Percentiles rank a stretch among this genome's conserved stretches.
Evolutionary conservation across 2,888 invertebrate genomes (phyloP).

Genomic region (Sphaerophoria taeniata): DNA sequence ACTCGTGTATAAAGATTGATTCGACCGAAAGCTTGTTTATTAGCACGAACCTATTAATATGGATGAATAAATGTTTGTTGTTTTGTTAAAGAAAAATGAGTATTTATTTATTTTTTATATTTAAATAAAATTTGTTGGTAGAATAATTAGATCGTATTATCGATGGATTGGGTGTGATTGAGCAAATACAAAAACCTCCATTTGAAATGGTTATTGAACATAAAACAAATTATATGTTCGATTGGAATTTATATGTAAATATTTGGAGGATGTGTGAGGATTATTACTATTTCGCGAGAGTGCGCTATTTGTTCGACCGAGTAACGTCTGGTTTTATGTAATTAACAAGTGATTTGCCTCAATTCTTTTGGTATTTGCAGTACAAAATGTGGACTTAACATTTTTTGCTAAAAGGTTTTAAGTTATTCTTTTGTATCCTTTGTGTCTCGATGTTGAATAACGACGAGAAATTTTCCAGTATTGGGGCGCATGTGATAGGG

Average conservation of each 20-base stretch:
- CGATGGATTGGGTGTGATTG: constrained; percentile 37
- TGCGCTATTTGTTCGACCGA: neutral
- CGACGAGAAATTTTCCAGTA: constrained; percentile 11
- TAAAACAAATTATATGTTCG: constrained; percentile 21
- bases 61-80: constrained; percentile 36
- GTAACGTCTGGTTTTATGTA: neutral
- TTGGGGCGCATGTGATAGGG: neutral
- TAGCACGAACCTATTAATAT: constrained; percentile 61
- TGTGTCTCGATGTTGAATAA: neutral
- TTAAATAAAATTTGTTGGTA: constrained; percentile 34
- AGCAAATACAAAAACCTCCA: constrained; percentile 27
- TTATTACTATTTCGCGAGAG: constrained; percentile 9
- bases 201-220: constrained; percentile 14
- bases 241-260: constrained; percentile 7
- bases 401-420: constrained; percentile 3
- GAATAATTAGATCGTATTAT: constrained; percentile 50
- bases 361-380: neutral
- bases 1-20: constrained; percentile 12
- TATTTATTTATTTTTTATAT: constrained; percentile 11
- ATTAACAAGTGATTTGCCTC: neutral
- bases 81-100: constrained; percentile 19
- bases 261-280: constrained; percentile 21
- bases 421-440: constrained; percentile 33
- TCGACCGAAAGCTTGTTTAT: constrained; percentile 43
- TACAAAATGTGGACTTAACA: neutral